Evolutionary conservation across 2,113 vertebrate genomes (phyloP).

Genomic region (Peucedramus taeniatus): DNA sequence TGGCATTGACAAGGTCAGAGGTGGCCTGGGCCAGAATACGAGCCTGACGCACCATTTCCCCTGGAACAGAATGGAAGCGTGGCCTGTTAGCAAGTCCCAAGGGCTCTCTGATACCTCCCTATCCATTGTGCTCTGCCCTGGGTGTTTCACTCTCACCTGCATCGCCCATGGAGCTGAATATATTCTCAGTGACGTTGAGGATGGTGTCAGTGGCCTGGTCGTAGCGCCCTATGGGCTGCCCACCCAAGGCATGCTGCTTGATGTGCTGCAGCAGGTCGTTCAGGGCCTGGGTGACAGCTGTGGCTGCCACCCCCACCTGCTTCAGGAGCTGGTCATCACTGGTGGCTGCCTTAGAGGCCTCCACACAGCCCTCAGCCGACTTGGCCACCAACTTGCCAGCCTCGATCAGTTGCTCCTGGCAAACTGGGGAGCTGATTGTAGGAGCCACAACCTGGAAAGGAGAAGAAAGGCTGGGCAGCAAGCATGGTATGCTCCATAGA

Average conservation of each 20-base stretch:
- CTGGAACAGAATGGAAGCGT: conserved; percentile 56
- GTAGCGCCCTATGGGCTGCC: conserved; percentile 88
- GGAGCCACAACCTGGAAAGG: conserved; percentile 89
- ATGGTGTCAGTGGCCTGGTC: conserved; percentile 97
- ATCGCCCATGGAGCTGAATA: conserved; percentile 98
- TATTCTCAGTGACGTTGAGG: conserved; percentile 93
- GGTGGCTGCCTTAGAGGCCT: conserved; percentile 89
- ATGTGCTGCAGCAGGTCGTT: conserved; percentile 96
- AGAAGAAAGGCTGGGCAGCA: neutral
- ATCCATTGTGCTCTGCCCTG: neutral
- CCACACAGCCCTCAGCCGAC: conserved; percentile 92
- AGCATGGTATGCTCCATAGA: rapidly evolving
- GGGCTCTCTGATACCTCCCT: neutral
- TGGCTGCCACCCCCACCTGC: conserved; percentile 90
- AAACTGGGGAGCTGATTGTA: conserved; percentile 93
- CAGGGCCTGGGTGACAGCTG: conserved; percentile 90
- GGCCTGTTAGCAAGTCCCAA: neutral
- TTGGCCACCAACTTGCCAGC: conserved; percentile 94
- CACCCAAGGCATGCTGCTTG: conserved; percentile 87
- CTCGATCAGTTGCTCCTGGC: conserved; percentile 93
- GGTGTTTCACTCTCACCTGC: conserved; percentile 74
- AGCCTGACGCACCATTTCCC: conserved; percentile 97
- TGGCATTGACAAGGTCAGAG: conserved; percentile 94
- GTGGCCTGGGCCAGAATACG: conserved; percentile 96
- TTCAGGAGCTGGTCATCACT: conserved; percentile 88